These are phyloP conservation scores for Dipodomys merriami DNA, from an alignment of 2,113 vertebrate genomes.

Conservation along the genomic window DNA sequence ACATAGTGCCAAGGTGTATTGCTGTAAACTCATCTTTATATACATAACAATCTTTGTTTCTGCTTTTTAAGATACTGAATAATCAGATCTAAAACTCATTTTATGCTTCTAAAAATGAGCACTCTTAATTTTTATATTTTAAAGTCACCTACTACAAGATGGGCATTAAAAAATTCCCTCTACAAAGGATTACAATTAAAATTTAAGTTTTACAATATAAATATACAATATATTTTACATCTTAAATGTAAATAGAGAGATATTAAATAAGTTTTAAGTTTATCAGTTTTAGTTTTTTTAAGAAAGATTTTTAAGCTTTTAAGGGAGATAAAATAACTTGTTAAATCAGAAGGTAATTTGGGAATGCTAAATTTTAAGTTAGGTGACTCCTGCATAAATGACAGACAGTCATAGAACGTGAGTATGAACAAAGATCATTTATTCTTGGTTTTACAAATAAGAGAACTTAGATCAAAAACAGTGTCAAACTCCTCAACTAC, in stretches of 20 bases:
- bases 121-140: conserved; percentile 21
- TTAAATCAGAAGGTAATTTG: conserved; percentile 45
- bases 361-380: conserved; percentile 53
- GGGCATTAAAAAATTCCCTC: conserved; percentile 10
- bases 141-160: not conserved
- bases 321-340: not conserved
- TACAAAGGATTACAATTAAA: conserved; percentile 38
- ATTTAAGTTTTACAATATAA: not conserved
- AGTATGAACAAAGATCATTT: not conserved
- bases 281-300: conserved; percentile 2
- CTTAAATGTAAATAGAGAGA: conserved; percentile 27
- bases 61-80: conserved; percentile 48
- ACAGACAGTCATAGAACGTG: not conserved
- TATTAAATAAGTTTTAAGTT: not conserved
- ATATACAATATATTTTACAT: not conserved
- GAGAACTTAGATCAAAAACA: not conserved
- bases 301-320: conserved; percentile 58
- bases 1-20: conserved; percentile 53
- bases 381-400: not conserved
- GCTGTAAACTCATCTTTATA: conserved; percentile 56
- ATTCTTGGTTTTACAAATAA: not conserved
- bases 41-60: conserved; percentile 17
- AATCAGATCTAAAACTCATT: conserved; percentile 18
- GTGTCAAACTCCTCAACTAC: not conserved
- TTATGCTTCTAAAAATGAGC: not conserved